These are phyloP conservation scores for Chromis chromis DNA, from an alignment of 2,797 vertebrate species.

Conservation along the genomic window DNA sequence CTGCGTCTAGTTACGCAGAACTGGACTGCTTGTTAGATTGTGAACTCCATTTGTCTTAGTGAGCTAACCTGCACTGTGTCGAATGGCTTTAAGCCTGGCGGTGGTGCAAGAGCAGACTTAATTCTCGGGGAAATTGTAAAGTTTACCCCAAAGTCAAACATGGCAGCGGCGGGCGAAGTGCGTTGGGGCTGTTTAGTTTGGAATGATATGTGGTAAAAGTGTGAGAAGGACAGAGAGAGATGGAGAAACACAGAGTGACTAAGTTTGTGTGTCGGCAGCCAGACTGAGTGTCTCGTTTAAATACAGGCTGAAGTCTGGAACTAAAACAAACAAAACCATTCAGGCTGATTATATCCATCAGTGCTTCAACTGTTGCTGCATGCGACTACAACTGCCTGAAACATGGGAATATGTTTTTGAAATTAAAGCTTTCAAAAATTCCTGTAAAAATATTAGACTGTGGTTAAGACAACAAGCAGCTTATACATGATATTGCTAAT, in stretches of 20 bases:
- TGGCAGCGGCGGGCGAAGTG: conserved; percentile 10
- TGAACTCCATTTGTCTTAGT: conserved; percentile 33
- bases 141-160: conserved; percentile 56
- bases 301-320: conserved; percentile 16
- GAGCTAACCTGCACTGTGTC: conserved; percentile 28
- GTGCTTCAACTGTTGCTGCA: not conserved
- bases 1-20: conserved; percentile 19
- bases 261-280: conserved; percentile 12
- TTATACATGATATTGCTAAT: not conserved
- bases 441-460: not conserved
- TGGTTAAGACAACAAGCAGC: not conserved
- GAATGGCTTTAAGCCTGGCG: conserved; percentile 51
- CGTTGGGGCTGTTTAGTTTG: conserved; percentile 46
- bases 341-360: not conserved
- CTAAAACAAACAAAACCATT: conserved; percentile 19
- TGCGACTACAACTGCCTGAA: not conserved
- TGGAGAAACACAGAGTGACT: not conserved
- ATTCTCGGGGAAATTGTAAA: conserved; percentile 29
- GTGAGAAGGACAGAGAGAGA: conserved; percentile 1
- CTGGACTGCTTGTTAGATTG: not conserved
- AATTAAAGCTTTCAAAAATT: not conserved
- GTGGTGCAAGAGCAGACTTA: conserved; percentile 6
- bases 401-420: not conserved
- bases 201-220: conserved; percentile 3
- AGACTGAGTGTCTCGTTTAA: conserved; percentile 34